Base-by-base conservation (phyloP, 1,140 invertebrate species). In the Phocides pigmalion region DNA sequence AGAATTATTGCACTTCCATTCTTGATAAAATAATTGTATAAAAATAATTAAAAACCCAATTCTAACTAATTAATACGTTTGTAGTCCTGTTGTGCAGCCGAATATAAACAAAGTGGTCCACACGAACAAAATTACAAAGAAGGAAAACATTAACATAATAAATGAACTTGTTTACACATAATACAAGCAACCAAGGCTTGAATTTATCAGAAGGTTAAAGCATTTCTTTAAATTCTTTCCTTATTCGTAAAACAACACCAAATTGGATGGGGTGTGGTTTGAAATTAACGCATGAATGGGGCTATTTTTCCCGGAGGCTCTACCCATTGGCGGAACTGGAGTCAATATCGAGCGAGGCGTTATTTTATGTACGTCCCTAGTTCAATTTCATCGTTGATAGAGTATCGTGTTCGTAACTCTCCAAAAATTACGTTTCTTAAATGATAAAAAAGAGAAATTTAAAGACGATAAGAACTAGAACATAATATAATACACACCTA, bases 221-320 rank as follows among this genome's bases (percentile, higher is more conserved):
- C 14, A 8, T 50, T 32, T 17, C 25, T 15, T 16, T 50, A 16
- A 32, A 28, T 11, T 20, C 20, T 50, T 50, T 50, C 25, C 47
- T 50, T 50, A 20, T 50, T 12, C 25, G 47, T 14, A 14, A 46
- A 46, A 9, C 9, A 17, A 17, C 9, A 32, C 5, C 22, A 50
- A 32, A 50, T 32, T 35, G 47, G 47, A 50, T 50, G 4, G 12
- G 20, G n/a, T 47, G 25, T 28, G 47, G 47, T 50, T 32, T 35
- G 47, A 50, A 50, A 50, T 50, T 32, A 50, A 32, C 47, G 47
- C 47, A 35, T 32, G 25, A 16, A 49, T 16, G 12, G n/a, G 22
- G 12, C n/a, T 50, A 1, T 50, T 16, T 28, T 15, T 2, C 11
- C 22, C 12, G 19, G 16, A 25, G 20, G 46, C 20, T 46, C 1